Evolutionary conservation across 2,113 vertebrate genomes (phyloP), one percentile per base, ranked within the genome.

Genomic region (Ageneiosus marmoratus): DNA sequence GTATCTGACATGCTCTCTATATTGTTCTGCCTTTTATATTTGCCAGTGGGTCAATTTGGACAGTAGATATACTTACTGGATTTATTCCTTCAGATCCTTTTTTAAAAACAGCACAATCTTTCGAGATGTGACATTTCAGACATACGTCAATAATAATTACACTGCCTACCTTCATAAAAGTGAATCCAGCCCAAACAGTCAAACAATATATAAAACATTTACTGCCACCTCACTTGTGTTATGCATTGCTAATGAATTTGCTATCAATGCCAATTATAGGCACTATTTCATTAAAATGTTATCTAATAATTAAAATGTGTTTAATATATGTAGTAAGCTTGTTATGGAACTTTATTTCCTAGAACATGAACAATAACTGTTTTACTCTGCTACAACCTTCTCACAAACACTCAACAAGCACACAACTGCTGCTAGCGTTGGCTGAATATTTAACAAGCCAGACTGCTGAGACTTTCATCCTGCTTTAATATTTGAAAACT

Each of bases 401-500:
- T 5, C 41, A n/a, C 69, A 20, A 44, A 41, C 67, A 2, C 46
- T 78, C 56, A 62, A 62, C 56, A 62, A 62, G 6, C 77, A 46
- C 55, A 2, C 16, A 27, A 62, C n/a, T 29, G 24, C 56, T 29
- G 65, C 34, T 46, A n/a, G 4, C 0, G 10, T n/a, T 48, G 6
- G 18, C 50, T 70, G 63, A 67, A 51, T 44, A 18, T 34, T 55
- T 27, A 44, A 56, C 65, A 29, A 56, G 65, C 32, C 16, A 1
- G 79, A 41, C 48, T 34, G 37, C 24, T 58, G 67, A 81, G 44
- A 24, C n/a, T 81, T 81, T 81, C 69, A 37, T 60, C 5, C n/a
- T 76, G n/a, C 72, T 65, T 77, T 32, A 53, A 75, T 75, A 32
- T 85, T 76, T 29, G 29, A 60, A 69, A 69, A n/a, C 34, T 74